A percentile compares a stretch with the other conserved stretches of the same genome.
Evolutionary conservation across 1,140 invertebrate genomes (phyloP).

Genomic region (Batillaria attramentaria): DNA sequence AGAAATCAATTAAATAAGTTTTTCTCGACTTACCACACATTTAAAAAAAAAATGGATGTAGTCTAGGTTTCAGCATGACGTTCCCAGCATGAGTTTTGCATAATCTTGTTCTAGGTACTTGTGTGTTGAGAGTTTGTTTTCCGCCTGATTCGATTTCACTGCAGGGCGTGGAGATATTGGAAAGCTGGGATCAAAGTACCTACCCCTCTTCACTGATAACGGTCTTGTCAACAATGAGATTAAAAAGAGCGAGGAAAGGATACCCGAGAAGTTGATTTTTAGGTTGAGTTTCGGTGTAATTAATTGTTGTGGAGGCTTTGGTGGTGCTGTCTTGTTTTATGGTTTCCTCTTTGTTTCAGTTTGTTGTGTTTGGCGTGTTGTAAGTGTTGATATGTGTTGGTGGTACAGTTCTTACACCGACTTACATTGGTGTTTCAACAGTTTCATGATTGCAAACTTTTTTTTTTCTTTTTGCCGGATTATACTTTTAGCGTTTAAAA

Average conservation of each 20-base stretch:
- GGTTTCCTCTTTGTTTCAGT: neutral
- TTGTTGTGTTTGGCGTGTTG: neutral
- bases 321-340: neutral
- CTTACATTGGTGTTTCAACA: too few relatives aligned
- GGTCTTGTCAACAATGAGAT: neutral
- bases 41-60: too few relatives aligned
- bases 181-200: constrained; percentile 1
- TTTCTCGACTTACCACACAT: too few relatives aligned
- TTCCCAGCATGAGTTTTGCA: too few relatives aligned
- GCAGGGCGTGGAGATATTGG: neutral
- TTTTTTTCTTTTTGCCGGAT: too few relatives aligned
- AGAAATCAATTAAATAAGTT: too few relatives aligned
- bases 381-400: neutral
- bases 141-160: neutral
- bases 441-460: too few relatives aligned
- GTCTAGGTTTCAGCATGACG: too few relatives aligned
- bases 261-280: too few relatives aligned
- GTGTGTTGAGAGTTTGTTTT: neutral
- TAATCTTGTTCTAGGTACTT: too few relatives aligned
- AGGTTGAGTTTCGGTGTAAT: neutral
- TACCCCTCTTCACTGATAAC: neutral
- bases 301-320: neutral
- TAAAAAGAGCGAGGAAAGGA: neutral
- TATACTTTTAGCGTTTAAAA: too few relatives aligned
- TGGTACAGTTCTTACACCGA: too few relatives aligned